Evolutionary conservation across 1,140 invertebrate species (phyloP).

Genomic region (Pemphigus obesinymphae): DNA sequence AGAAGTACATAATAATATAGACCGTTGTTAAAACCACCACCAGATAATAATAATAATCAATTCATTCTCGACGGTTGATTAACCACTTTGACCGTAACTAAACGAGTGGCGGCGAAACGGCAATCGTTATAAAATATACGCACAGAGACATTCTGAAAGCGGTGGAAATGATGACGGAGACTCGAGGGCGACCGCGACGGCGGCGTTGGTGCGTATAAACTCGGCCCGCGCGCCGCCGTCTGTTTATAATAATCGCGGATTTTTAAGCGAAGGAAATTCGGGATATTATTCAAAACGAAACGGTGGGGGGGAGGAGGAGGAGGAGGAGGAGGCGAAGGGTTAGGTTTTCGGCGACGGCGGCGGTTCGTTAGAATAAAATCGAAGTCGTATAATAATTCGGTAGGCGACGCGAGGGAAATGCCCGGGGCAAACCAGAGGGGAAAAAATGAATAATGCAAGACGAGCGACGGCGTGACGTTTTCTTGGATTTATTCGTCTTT

Average conservation of each 20-base stretch:
- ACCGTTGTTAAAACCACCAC: not conserved
- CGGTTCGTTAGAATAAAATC: slow-evolving; percentile 8
- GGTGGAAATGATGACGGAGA: too few relatives aligned
- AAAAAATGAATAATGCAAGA: slow-evolving; percentile 29
- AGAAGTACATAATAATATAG: too few relatives aligned
- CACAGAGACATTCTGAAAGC: not conserved
- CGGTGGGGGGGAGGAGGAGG: not conserved
- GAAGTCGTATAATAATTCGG: not conserved
- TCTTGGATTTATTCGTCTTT: slow-evolving; percentile 25
- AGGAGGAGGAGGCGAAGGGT: too few relatives aligned
- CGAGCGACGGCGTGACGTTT: not conserved
- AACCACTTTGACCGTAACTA: slow-evolving; percentile 34
- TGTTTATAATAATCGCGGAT: too few relatives aligned
- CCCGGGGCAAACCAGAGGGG: not conserved
- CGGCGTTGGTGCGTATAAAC: not conserved
- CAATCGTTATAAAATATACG: not conserved
- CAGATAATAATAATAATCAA: not conserved
- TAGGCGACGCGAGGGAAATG: too few relatives aligned
- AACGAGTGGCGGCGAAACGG: not conserved
- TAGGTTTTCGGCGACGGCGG: not conserved
- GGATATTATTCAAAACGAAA: not conserved
- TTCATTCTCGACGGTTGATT: slow-evolving; percentile 13
- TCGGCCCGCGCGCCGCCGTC: too few relatives aligned
- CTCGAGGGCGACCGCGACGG: not conserved
- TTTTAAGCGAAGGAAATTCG: not conserved